Base-by-base conservation (phyloP, 2,797 vertebrate genomes). In the Lemur catta region DNA sequence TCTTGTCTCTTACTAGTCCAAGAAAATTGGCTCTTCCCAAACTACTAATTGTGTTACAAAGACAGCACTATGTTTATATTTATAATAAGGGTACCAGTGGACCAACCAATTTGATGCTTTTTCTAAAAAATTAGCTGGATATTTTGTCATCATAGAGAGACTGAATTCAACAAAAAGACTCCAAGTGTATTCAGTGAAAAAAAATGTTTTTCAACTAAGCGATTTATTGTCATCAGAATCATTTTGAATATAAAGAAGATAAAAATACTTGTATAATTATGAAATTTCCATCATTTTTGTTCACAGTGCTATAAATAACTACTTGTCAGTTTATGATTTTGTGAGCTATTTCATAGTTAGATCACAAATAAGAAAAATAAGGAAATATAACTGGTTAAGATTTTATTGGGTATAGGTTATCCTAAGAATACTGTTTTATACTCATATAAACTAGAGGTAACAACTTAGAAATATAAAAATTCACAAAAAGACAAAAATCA, bases 241-340 rank as follows among this genome's bases (percentile, higher is more conserved):
- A 93, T 84, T 94, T 90, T 90, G 24, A 92, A 84, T 35, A 72
- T 57, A 82, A 93, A 81, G 22, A 24, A 80, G 6, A 78, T 67
- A 65, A 80, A 59, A 41, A n/a, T 17, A 71, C 1, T 80, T 84
- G 17, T 2, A 63, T 55, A 67, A 79, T 82, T 48, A 59, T 35
- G 43, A 92, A 80, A 81, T 63, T 3, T 3, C 0, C 9, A 28
- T 75, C 35, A 18, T 2, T 3, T 65, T 46, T 63, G 50, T 38
- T 88, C 61, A 41, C 12, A 52, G 43, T 50, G 71, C 6, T 81
- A 2, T 35, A 69, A 80, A 55, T 7, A 75, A 89, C 14, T 72
- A 93, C 61, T 94, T 52, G 8, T 84, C 8, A 52, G 33, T 65
- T 94, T 14, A 43, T 28, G 35, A 48, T 61, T 90, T 57, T 61